These are phyloP conservation scores for Mesorhabditis spiculigera DNA, from an alignment of 2,888 invertebrate species.

Conservation along the genomic window DNA sequence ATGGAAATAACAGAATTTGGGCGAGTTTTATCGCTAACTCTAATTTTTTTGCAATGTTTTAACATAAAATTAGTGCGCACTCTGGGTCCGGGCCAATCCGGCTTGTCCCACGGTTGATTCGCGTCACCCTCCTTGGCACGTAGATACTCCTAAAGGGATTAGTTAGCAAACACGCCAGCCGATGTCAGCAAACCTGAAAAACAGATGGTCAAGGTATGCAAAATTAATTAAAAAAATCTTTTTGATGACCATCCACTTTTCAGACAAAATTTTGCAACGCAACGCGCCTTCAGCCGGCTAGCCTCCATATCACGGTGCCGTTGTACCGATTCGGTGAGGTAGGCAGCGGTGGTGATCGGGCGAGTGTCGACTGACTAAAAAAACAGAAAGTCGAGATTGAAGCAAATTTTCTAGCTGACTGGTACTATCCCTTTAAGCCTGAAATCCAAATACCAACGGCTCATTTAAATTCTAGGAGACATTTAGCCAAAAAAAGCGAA, in stretches of 20 bases:
- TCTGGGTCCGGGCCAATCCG: slow-evolving; percentile 54
- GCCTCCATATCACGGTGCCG: slow-evolving; percentile 55
- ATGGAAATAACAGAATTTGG: neutral
- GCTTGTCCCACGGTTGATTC: slow-evolving; percentile 58
- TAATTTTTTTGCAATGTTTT: neutral
- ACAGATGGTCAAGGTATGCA: no score
- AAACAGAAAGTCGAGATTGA: neutral
- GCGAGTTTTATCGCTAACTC: neutral
- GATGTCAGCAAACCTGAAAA: no score
- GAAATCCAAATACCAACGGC: no score
- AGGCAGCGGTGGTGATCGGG: slow-evolving; percentile 52
- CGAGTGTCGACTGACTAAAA: slow-evolving; percentile 52
- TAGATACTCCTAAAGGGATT: neutral
- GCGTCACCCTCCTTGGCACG: slow-evolving; percentile 54
- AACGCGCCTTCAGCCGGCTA: slow-evolving; percentile 44
- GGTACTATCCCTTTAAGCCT: no score
- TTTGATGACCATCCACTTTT: neutral
- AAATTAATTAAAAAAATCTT: neutral
- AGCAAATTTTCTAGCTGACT: no score
- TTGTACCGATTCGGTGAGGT: slow-evolving; percentile 54
- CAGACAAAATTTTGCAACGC: neutral
- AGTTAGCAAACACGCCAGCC: neutral
- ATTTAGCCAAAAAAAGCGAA: no score
- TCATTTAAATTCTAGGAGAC: no score
- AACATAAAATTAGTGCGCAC: slow-evolving; percentile 17